Evolutionary conservation across 2,888 invertebrate species (phyloP).

Genomic region (Acheta domesticus): DNA sequence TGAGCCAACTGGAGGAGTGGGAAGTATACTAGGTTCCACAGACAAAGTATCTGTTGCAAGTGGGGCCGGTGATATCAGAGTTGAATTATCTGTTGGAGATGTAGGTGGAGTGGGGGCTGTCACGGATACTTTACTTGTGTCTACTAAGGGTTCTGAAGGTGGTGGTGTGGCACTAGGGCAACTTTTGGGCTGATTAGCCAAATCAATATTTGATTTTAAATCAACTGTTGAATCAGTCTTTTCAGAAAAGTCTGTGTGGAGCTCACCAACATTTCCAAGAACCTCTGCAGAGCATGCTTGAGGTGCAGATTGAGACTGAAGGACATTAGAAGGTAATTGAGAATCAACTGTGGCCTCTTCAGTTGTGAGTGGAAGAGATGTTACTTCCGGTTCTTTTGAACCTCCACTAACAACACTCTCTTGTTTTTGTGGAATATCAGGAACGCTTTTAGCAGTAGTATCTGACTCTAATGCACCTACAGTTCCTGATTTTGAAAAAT

Average conservation of each 20-base stretch:
- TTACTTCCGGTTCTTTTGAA: too few relatives aligned
- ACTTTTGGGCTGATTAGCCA: constrained; percentile 3
- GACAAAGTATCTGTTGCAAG: constrained; percentile 23
- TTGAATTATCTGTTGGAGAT: constrained; percentile 24
- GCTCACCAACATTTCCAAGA: too few relatives aligned
- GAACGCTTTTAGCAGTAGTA: too few relatives aligned
- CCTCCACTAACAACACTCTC: too few relatives aligned
- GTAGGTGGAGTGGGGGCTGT: constrained; percentile 23
- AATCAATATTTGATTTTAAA: constrained; percentile 42
- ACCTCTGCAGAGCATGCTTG: too few relatives aligned
- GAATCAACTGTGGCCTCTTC: too few relatives aligned
- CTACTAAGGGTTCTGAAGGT: constrained; percentile 26
- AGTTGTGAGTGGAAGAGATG: too few relatives aligned
- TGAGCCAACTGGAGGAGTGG: constrained; percentile 29
- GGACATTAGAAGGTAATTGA: too few relatives aligned
- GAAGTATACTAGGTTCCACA: constrained; percentile 23
- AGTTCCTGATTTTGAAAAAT: too few relatives aligned
- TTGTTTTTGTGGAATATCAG: too few relatives aligned
- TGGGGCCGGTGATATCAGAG: constrained; percentile 27
- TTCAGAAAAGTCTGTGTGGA: neutral
- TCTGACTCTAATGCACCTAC: too few relatives aligned
- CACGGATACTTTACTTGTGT: constrained; percentile 18
- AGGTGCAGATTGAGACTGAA: too few relatives aligned
- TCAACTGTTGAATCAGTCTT: constrained; percentile 42
- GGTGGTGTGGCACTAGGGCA: neutral